Evolutionary conservation across 2,113 vertebrate genomes (phyloP).

Genomic region (Psophia crepitans): DNA sequence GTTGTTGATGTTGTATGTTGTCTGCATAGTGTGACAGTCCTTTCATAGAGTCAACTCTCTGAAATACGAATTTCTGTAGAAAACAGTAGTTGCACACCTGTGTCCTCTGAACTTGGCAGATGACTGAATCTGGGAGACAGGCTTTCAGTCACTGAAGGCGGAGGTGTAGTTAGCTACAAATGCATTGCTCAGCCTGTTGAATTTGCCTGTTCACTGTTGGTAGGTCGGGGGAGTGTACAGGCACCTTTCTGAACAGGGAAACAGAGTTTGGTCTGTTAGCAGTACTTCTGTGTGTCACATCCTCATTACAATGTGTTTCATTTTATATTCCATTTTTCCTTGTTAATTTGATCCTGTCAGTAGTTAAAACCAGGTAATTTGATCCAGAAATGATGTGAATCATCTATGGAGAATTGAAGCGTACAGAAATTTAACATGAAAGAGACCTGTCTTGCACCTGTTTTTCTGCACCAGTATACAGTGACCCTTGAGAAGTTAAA

Average conservation of each 20-base stretch:
- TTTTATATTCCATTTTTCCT: constrained; percentile 45
- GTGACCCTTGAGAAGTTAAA: constrained; percentile 31
- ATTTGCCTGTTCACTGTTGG: background rate
- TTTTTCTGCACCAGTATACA: constrained; percentile 25
- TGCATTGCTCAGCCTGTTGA: background rate
- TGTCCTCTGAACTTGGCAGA: background rate
- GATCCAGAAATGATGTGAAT: constrained; percentile 50
- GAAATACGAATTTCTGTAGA: background rate
- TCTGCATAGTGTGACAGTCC: background rate
- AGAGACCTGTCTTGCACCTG: constrained; percentile 31
- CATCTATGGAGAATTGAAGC: constrained; percentile 35
- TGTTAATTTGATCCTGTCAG: constrained; percentile 56
- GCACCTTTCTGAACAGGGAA: background rate
- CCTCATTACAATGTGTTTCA: constrained; percentile 45
- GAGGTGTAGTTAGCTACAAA: background rate
- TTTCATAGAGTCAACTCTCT: background rate
- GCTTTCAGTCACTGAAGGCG: background rate
- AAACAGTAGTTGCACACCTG: background rate
- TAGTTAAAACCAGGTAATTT: constrained; percentile 58
- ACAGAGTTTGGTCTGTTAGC: background rate
- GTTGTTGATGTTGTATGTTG: background rate
- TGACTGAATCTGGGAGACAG: background rate
- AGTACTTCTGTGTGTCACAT: background rate
- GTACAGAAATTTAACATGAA: constrained; percentile 21
- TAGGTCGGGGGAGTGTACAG: background rate